Conservation (phyloP, 2,797 vertebrate species). For the Acanthis flammea region DNA sequence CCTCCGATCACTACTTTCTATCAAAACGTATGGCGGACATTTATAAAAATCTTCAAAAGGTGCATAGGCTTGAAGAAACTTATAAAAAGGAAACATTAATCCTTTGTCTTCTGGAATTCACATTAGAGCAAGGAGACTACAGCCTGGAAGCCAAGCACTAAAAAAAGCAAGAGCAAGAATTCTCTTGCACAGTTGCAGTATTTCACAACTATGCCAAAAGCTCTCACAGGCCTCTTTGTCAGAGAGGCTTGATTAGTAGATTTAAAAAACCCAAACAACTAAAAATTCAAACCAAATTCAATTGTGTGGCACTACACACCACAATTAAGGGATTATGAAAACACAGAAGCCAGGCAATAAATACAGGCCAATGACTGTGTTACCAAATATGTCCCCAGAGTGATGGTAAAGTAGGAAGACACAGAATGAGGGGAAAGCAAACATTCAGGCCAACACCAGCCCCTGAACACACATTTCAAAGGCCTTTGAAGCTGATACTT, state of each 20-base stretch:
- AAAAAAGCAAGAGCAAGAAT: slow-evolving; percentile 10
- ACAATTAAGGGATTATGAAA: slow-evolving; percentile 22
- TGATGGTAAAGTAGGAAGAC: background rate
- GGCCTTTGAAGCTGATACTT: background rate
- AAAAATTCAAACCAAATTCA: slow-evolving; percentile 41
- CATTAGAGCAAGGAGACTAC: background rate
- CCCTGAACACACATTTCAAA: background rate
- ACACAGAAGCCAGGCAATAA: slow-evolving; percentile 7
- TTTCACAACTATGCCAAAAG: slow-evolving; percentile 43
- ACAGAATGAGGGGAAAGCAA: background rate
- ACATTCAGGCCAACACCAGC: background rate
- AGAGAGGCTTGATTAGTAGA: slow-evolving; percentile 29
- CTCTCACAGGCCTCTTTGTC: slow-evolving; percentile 21
- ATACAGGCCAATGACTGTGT: background rate
- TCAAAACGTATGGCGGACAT: rapidly evolving
- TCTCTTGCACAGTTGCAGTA: slow-evolving; percentile 18
- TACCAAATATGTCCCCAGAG: background rate
- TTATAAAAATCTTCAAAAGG: background rate
- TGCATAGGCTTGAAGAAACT: background rate
- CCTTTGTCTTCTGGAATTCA: slow-evolving; percentile 48
- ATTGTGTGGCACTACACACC: background rate
- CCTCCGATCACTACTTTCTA: background rate
- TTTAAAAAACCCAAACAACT: slow-evolving; percentile 4
- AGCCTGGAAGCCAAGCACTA: slow-evolving; percentile 17
- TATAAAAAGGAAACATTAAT: background rate